Evolutionary conservation across 2,113 vertebrate genomes (phyloP), one percentile per base, ranked within the genome.

Genomic region (Oreotragus oreotragus): DNA sequence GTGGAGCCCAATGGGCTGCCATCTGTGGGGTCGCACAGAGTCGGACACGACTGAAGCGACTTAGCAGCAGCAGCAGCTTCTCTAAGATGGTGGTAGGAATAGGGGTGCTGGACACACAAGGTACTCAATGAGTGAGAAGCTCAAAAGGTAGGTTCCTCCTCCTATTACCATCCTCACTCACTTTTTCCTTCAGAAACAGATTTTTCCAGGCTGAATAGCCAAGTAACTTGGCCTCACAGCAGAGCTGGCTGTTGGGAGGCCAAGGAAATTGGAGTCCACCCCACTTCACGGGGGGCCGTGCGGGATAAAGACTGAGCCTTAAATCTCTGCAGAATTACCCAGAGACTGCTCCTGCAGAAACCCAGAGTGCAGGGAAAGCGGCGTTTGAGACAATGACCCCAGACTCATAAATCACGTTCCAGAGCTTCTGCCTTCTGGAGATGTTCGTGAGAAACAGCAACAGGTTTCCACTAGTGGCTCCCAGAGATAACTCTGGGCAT

Each of bases 361-460:
- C 45, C 43, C 39, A 5, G 60, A 87, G 57, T 7, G 3, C 21
- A 64, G 51, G 33, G 19, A 97, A 86, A 70, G 53, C 53, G 51
- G 27, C 7, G 12, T 64, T 33, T 11, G 70, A 53, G 57, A 88
- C 39, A 76, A 57, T 23, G 33, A 33, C 60, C 84, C 45, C 14
- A 51, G 45, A 62, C 91, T 93, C 91, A 30, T 64, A 88, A 97
- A 93, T 57, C 39, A 60, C n/a, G 95, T 98, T 96, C 93, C 64
- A 39, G 84, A 87, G 39, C 64, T 33, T 94, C 0, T 0, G 23
- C 87, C 94, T 97, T 70, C 43, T 39, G 33, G 28, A 43, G 15
- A 55, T 88, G 76, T 91, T 80, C 49, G 16, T 33, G 77, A 86
- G 96, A 39, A 84, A 98, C 66, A 97, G 80, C 0, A 3, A 15